phyloP scores from a whole-genome alignment of 2,888 invertebrate genomes.

The Hyposoter dolosus region DNA sequence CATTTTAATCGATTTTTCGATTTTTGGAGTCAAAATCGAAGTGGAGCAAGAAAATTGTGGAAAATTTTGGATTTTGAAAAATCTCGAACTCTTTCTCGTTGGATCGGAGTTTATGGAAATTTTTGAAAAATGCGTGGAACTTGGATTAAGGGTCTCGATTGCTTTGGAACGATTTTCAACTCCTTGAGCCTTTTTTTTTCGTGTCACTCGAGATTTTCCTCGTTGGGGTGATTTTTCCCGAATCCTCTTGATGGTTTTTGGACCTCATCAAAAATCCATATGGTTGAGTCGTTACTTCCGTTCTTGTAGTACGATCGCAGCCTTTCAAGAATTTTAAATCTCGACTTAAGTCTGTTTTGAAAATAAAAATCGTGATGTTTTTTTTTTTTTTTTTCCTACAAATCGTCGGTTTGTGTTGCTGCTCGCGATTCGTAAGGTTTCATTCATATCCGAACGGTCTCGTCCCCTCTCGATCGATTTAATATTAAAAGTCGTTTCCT shows the following conservation, averaged over 20 bases:
- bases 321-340: background rate
- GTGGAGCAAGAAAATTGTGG: background rate
- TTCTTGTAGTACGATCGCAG: constrained; percentile 3
- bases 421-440: background rate
- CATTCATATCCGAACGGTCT: background rate
- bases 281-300: background rate
- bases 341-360: background rate
- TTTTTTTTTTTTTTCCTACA: background rate
- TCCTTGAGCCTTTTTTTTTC: constrained; percentile 1
- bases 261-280: constrained; percentile 50
- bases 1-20: background rate
- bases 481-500: constrained; percentile 47
- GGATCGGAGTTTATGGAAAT: background rate
- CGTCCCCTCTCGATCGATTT: constrained; percentile 14
- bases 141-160: background rate
- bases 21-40: background rate
- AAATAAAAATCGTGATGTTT: background rate
- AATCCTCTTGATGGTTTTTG: constrained; percentile 1
- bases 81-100: background rate
- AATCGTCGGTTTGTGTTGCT: background rate
- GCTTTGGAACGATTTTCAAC: background rate
- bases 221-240: constrained; percentile 21
- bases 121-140: background rate
- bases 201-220: constrained; percentile 30
- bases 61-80: background rate